Conservation (phyloP, 2,888 invertebrate species). For the Emesis furor region DNA sequence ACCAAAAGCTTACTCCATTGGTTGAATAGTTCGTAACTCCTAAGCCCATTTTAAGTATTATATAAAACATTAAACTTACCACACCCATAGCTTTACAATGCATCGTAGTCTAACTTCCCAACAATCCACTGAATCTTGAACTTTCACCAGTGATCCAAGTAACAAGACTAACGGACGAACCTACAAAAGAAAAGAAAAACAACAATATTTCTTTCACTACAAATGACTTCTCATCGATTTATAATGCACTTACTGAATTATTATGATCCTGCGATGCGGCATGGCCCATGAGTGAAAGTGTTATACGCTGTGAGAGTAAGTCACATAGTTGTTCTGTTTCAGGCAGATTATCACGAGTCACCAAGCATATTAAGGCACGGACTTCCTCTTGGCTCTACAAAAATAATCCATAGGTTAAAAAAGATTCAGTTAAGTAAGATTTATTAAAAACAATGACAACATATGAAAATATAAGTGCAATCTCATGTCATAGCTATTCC, state of each 20-base stretch:
- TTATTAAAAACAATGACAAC: too few species aligned
- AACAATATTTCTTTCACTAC: not conserved
- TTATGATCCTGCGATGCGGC: constrained; percentile 93
- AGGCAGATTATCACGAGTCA: constrained; percentile 96
- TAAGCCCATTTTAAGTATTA: too few species aligned
- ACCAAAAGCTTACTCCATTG: too few species aligned
- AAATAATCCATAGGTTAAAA: not conserved
- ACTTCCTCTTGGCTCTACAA: constrained; percentile 96
- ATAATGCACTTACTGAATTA: constrained; percentile 84
- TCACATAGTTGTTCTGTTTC: constrained; percentile 97
- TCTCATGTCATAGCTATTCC: too few species aligned
- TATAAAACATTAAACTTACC: constrained; percentile 79
- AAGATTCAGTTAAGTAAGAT: not conserved
- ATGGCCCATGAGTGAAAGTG: constrained; percentile 95
- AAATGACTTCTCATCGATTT: not conserved
- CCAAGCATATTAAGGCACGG: constrained; percentile 96
- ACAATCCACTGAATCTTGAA: constrained; percentile 96
- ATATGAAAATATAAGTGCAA: too few species aligned
- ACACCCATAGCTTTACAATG: constrained; percentile 96
- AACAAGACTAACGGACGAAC: constrained; percentile 98
- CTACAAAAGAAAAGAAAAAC: constrained; percentile 75
- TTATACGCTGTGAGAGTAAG: constrained; percentile 96
- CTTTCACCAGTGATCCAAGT: constrained; percentile 97
- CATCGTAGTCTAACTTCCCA: constrained; percentile 98
- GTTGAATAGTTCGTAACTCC: too few species aligned